Conservation (phyloP, 2,113 vertebrate genomes). For the Grantiella picta region DNA sequence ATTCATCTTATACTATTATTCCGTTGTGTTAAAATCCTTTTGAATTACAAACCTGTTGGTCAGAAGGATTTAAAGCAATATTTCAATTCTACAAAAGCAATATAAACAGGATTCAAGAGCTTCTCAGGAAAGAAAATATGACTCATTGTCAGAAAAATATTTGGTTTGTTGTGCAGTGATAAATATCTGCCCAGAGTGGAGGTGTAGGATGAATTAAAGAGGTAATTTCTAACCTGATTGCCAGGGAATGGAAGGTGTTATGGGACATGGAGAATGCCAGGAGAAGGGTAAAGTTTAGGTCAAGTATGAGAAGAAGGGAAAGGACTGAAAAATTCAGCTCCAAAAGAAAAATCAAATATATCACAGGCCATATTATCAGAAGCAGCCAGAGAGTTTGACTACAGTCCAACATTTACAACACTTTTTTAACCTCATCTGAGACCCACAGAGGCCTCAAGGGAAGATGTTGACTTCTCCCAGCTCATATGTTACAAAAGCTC, state of each 20-base stretch:
- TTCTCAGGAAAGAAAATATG: not conserved
- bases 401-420: not conserved
- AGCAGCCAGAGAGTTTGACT: not conserved
- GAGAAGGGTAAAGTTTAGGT: not conserved
- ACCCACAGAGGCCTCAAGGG: not conserved
- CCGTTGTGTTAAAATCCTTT: not conserved
- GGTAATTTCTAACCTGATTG: not conserved
- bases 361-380: not conserved
- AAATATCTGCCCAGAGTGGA: not conserved
- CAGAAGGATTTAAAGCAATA: not conserved
- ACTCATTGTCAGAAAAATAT: not conserved
- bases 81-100: not conserved
- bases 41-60: not conserved
- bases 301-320: not conserved
- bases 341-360: not conserved
- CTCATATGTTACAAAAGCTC: slow-evolving; percentile 44
- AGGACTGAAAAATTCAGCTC: not conserved
- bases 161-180: not conserved
- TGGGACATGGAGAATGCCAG: not conserved
- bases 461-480: slow-evolving; percentile 44
- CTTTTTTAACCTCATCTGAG: slow-evolving; percentile 21
- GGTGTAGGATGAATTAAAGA: not conserved
- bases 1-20: not conserved
- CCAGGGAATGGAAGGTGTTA: not conserved
- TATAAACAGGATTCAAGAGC: not conserved